These are phyloP conservation scores for Coleophora flavipennella DNA, from an alignment of 2,888 invertebrate species.

Conservation along the genomic window DNA sequence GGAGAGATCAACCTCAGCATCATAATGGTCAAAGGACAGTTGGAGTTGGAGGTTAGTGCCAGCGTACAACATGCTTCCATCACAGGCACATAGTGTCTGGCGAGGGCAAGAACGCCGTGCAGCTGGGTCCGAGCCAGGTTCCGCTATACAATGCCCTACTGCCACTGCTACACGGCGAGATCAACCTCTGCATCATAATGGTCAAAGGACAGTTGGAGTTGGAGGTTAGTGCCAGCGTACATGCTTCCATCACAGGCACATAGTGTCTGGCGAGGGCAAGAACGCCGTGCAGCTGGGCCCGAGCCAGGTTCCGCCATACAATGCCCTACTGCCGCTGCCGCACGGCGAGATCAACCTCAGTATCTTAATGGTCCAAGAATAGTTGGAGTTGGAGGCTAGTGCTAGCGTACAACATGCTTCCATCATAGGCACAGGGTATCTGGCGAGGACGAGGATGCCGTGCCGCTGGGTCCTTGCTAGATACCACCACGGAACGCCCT, in stretches of 20 bases:
- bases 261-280: slow-evolving; percentile 45
- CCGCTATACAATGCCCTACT: slow-evolving; percentile 83
- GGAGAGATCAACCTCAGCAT: slow-evolving; percentile 92
- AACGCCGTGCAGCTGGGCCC: slow-evolving; percentile 79
- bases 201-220: slow-evolving; percentile 94
- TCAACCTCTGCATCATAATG: slow-evolving; percentile 90
- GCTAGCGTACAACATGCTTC: background rate
- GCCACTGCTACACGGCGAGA: slow-evolving; percentile 82
- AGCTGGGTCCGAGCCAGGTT: slow-evolving; percentile 85
- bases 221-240: slow-evolving; percentile 64
- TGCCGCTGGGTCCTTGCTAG: slow-evolving; percentile 84
- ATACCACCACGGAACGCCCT: slow-evolving; percentile 84
- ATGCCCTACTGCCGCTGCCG: slow-evolving; percentile 77
- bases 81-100: slow-evolving; percentile 9
- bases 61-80: background rate
- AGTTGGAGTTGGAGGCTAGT: slow-evolving; percentile 86
- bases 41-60: slow-evolving; percentile 83
- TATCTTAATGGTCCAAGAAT: slow-evolving; percentile 91
- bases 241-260: slow-evolving; percentile 13
- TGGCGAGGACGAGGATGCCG: slow-evolving; percentile 57
- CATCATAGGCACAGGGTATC: background rate
- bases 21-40: slow-evolving; percentile 90
- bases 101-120: slow-evolving; percentile 65
- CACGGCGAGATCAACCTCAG: slow-evolving; percentile 90
- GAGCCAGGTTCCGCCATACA: slow-evolving; percentile 86